phyloP scores from a whole-genome alignment of 2,113 vertebrate species.

The Larimichthys crocea region DNA sequence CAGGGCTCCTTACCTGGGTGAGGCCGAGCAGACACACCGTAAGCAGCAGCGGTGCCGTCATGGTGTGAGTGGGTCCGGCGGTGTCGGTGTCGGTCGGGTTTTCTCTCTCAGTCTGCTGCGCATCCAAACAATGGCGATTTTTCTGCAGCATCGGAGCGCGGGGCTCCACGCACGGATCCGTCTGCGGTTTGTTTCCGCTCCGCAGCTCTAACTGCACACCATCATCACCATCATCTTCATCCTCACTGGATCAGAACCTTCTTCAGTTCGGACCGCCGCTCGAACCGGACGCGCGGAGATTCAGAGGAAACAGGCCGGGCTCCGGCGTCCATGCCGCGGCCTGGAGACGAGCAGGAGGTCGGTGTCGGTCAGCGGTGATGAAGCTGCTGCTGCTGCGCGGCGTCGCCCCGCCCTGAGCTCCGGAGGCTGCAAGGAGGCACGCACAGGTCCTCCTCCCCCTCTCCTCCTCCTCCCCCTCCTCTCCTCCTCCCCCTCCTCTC shows the following conservation, averaged over 20 bases:
- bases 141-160: slow-evolving; percentile 76
- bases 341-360: slow-evolving; percentile 68
- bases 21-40: slow-evolving; percentile 54
- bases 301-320: slow-evolving; percentile 20
- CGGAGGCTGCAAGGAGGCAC: slow-evolving; percentile 58
- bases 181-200: slow-evolving; percentile 7
- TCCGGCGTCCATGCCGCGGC: slow-evolving; percentile 58
- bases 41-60: slow-evolving; percentile 31
- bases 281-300: slow-evolving; percentile 23
- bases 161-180: slow-evolving; percentile 4
- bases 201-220: slow-evolving; percentile 6
- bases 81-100: slow-evolving; percentile 10
- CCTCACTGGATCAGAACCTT: slow-evolving; percentile 4
- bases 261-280: slow-evolving; percentile 11
- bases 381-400: slow-evolving; percentile 60
- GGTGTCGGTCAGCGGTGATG: slow-evolving; percentile 52
- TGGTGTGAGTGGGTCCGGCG: too few relatives aligned
- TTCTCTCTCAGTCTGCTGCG: slow-evolving; percentile 65
- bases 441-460: slow-evolving; percentile 5
- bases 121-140: slow-evolving; percentile 83
- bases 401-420: slow-evolving; percentile 72
- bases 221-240: neutral
- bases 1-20: slow-evolving; percentile 70
- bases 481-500: too few relatives aligned
- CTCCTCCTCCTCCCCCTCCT: too few relatives aligned